Percentiles rank a stretch among this genome's conserved stretches.
Evolutionary conservation across 2,888 invertebrate genomes (phyloP).

Genomic region (Kryphioiulus occultus): DNA sequence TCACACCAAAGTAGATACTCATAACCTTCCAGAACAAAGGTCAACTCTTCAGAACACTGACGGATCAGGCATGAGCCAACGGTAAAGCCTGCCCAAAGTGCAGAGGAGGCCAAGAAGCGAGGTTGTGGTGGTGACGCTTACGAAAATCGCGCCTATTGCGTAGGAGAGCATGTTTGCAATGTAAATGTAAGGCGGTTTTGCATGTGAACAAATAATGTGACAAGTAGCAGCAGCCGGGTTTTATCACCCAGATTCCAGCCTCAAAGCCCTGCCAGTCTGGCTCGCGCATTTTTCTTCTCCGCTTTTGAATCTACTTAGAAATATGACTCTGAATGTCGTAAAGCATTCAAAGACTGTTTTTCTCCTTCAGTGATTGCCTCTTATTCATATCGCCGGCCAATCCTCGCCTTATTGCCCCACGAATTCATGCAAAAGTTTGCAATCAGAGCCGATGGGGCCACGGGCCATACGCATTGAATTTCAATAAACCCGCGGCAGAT

Average conservation of each 20-base stretch:
- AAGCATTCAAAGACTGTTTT: constrained; percentile 41
- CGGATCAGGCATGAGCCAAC: background rate
- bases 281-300: background rate
- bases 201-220: constrained; percentile 51
- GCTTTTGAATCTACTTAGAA: constrained; percentile 26
- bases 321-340: constrained; percentile 39
- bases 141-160: background rate
- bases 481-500: constrained; percentile 2
- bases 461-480: constrained; percentile 22
- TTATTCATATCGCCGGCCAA: constrained; percentile 25
- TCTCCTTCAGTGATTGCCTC: constrained; percentile 45
- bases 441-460: background rate
- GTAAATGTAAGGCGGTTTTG: constrained; percentile 48
- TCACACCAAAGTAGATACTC: too few species aligned
- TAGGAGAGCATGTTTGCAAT: constrained; percentile 38
- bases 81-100: background rate
- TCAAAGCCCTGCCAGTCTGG: constrained; percentile 17
- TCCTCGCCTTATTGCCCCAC: background rate
- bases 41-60: too few species aligned
- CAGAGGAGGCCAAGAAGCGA: background rate
- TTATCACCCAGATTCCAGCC: constrained; percentile 39
- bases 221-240: constrained; percentile 50
- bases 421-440: constrained; percentile 27
- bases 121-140: background rate
- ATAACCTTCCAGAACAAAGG: too few species aligned